Percentiles rank a stretch among this genome's conserved stretches.
These are phyloP conservation scores for Elysia crispata DNA, from an alignment of 2,888 invertebrate genomes.

Conservation along the genomic window DNA sequence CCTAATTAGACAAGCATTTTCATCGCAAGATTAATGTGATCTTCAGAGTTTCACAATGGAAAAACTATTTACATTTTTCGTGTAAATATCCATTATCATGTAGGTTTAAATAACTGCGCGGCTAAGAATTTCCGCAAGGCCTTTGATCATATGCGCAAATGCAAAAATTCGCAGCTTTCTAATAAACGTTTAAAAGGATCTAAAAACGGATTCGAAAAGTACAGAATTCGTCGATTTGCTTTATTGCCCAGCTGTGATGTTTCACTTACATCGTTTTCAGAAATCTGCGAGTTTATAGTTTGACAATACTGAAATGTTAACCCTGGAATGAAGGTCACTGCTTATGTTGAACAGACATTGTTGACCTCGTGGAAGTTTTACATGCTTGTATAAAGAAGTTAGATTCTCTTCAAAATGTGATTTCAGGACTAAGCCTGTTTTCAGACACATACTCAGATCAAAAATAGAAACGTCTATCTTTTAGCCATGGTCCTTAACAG, in stretches of 20 bases:
- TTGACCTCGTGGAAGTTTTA: background rate
- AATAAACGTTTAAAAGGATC: too few species aligned
- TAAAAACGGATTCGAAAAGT: too few species aligned
- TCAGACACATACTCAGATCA: conserved; percentile 12
- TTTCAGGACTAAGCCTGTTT: background rate
- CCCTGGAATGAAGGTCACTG: background rate
- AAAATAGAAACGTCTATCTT: background rate
- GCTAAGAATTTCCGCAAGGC: too few species aligned
- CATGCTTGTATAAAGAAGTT: background rate
- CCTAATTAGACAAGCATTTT: background rate
- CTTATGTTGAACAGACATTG: conserved; percentile 12
- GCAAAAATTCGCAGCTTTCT: too few species aligned
- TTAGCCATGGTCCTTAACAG: background rate
- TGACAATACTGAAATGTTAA: background rate
- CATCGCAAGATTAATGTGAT: background rate
- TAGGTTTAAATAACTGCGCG: too few species aligned
- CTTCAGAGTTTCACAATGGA: conserved; percentile 12
- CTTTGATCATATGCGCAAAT: too few species aligned
- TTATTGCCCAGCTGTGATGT: background rate
- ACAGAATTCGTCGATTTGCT: too few species aligned
- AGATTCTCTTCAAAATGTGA: background rate
- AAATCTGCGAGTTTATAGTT: background rate
- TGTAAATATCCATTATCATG: too few species aligned
- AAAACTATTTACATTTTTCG: too few species aligned
- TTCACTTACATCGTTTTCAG: background rate